Evolutionary conservation across 2,113 vertebrate species (phyloP).

Genomic region (Cyrtonyx montezumae): DNA sequence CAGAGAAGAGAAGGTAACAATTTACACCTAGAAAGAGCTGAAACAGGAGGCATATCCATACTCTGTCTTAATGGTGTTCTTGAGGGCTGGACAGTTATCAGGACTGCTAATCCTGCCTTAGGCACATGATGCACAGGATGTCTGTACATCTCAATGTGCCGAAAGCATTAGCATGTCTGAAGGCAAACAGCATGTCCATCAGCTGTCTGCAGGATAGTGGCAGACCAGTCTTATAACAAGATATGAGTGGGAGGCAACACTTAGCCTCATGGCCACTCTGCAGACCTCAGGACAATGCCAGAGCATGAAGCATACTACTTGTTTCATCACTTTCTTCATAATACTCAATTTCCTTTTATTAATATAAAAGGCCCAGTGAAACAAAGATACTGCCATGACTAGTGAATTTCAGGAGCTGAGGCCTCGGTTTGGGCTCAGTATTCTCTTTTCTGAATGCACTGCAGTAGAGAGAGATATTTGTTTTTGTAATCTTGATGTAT

Average conservation of each 20-base stretch:
- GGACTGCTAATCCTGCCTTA: neutral
- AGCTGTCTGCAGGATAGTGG: neutral
- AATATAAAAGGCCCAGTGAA: neutral
- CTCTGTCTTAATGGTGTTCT: neutral
- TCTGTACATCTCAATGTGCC: neutral
- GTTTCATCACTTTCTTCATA: neutral
- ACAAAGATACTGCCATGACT: neutral
- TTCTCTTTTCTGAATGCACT: neutral
- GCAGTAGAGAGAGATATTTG: neutral
- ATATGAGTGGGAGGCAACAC: neutral
- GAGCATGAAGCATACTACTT: neutral
- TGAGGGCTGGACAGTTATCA: neutral
- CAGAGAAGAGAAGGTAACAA: neutral
- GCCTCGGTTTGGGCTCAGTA: neutral
- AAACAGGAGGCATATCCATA: neutral
- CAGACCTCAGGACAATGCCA: neutral
- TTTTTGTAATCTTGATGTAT: neutral
- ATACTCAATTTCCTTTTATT: neutral
- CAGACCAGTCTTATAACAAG: neutral
- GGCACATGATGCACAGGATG: neutral
- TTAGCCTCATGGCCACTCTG: neutral
- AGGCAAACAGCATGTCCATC: neutral
- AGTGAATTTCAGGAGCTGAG: neutral
- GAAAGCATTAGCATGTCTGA: neutral
- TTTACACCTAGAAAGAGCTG: neutral